Base-by-base conservation (phyloP, 2,888 invertebrate species). In the Mythimna pallens region DNA sequence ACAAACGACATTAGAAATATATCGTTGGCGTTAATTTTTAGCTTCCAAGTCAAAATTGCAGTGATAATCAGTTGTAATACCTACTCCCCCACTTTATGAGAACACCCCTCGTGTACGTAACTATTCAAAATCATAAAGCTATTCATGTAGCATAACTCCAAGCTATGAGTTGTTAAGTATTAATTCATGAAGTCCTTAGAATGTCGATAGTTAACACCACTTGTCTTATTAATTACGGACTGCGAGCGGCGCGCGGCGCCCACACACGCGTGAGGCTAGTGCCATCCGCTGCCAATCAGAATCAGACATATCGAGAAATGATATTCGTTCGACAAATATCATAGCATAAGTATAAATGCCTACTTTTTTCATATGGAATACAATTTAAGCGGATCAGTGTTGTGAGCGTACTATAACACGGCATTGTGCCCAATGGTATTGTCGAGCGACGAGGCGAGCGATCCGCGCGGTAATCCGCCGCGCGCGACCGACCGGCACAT, bases 301-400 rank as follows among this genome's bases (percentile, higher is more conserved):
- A 22, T 40, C 55, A 8, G 36, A 52, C 25, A 25, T 68, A 54
- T 54, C 55, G 52, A 68, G 47, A 20, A 40, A 58, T 64, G 30
- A 74, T 74, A 65, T 43, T 43, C 36, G 25, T 66, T 69, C 82
- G 30, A 64, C n/a, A 69, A 76, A 76, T 69, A 76, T 65, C n/a
- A 65, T 63, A 81, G 47, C 67, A 50, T 22, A 58, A 30, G 30
- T 52, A 65, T 61, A 57, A 62, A 67, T 67, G 47, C 47, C 22
- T 30, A 64, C 52, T 68, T 80, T 63, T 30, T 82, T 78, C 63
- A 57, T 72, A 66, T 78, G 52, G 25, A 79, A 61, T 58, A 72
- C 55, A 83, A 66, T 80, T 61, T 66, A 61, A 79, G 61, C 73
- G 66, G 83, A 83, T 83, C 73, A 62, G 47, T 52, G 64, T 57